Conservation (phyloP, 2,113 vertebrate genomes). For the Myotis yumanensis region DNA sequence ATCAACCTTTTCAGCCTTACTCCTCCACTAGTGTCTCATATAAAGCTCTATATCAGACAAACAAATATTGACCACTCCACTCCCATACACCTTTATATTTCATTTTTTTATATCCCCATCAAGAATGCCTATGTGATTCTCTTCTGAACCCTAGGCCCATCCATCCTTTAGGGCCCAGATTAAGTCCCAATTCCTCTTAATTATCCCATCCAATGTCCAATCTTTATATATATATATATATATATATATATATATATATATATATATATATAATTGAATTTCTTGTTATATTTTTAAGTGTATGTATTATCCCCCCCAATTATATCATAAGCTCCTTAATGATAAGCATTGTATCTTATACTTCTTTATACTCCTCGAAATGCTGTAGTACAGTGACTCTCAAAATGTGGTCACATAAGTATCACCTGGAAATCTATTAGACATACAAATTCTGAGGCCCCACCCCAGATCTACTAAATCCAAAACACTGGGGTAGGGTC, state of each 20-base stretch:
- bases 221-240: background rate
- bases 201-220: background rate
- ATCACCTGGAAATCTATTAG: slow-evolving; percentile 17
- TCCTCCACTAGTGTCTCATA: background rate
- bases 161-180: background rate
- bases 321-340: slow-evolving; percentile 7
- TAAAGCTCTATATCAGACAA: background rate
- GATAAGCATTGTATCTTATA: background rate
- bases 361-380: background rate
- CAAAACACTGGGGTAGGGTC: background rate
- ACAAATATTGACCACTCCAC: background rate
- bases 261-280: background rate
- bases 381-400: background rate
- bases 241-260: too few species aligned
- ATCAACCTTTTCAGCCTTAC: background rate
- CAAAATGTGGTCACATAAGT: background rate
- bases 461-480: background rate
- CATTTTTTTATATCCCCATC: background rate
- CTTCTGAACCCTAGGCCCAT: background rate
- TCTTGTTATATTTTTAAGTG: slow-evolving; percentile 14
- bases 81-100: background rate
- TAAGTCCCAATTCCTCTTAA: slow-evolving; percentile 28
- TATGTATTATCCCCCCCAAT: slow-evolving; percentile 11
- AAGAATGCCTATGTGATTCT: background rate
- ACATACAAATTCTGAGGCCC: slow-evolving; percentile 21